A percentile compares a stretch with the other conserved stretches of the same genome.
Conservation (phyloP, 2,888 invertebrate species). For the Drosophila algonquin region DNA sequence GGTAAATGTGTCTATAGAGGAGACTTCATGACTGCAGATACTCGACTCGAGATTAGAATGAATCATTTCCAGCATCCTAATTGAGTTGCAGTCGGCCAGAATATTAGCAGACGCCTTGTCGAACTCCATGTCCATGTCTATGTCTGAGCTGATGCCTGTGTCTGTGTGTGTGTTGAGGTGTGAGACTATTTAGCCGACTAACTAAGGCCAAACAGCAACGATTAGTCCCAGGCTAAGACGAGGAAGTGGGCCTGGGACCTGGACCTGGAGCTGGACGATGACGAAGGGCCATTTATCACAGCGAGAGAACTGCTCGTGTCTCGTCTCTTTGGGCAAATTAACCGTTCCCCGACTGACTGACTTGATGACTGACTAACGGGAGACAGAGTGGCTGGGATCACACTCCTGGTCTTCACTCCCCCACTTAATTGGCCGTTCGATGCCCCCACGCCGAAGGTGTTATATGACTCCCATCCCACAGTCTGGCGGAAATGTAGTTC, state of each 20-base stretch:
- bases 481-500: constrained; percentile 67
- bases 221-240: constrained; percentile 59
- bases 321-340: constrained; percentile 63
- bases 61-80: constrained; percentile 77
- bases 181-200: constrained; percentile 73
- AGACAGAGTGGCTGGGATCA: constrained; percentile 18
- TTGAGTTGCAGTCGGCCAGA: constrained; percentile 71
- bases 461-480: constrained; percentile 30
- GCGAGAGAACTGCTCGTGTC: constrained; percentile 62
- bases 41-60: constrained; percentile 77
- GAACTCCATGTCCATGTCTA: constrained; percentile 29
- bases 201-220: constrained; percentile 58
- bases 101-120: constrained; percentile 67
- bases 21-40: constrained; percentile 74
- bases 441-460: constrained; percentile 48
- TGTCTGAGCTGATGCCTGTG: constrained; percentile 19
- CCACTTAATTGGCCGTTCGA: constrained; percentile 69
- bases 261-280: constrained; percentile 36
- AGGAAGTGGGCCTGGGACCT: constrained; percentile 38
- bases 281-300: constrained; percentile 71
- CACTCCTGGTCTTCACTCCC: constrained; percentile 32
- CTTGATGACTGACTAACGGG: constrained; percentile 34
- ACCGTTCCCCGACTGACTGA: constrained; percentile 52
- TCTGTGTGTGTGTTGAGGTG: constrained; percentile 49
- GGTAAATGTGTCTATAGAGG: constrained; percentile 55